Conservation (phyloP, 2,797 vertebrate genomes). For the Delichon dasypus region DNA sequence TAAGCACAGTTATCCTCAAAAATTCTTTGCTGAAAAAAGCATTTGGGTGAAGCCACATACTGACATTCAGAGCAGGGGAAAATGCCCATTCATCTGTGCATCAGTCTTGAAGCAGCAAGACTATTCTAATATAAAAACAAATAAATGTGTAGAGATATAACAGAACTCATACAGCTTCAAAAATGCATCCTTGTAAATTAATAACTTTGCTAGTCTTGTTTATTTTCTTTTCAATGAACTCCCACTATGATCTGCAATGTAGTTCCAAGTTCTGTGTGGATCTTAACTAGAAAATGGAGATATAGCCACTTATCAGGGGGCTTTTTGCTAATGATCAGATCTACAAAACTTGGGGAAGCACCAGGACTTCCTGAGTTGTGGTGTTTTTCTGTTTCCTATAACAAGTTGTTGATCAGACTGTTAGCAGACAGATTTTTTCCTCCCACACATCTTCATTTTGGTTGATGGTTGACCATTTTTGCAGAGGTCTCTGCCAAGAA, state of each 20-base stretch:
- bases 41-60: background rate
- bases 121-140: background rate
- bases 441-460: conserved; percentile 19
- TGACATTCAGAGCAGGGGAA: background rate
- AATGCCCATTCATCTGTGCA: background rate
- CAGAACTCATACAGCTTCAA: background rate
- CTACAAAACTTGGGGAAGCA: background rate
- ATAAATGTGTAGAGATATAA: background rate
- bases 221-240: background rate
- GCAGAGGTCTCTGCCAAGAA: background rate
- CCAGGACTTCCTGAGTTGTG: background rate
- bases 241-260: background rate
- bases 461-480: conserved; percentile 1
- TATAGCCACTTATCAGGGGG: background rate
- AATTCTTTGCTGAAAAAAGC: background rate
- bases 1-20: background rate
- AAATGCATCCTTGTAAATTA: background rate
- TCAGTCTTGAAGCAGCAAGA: background rate
- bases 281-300: background rate
- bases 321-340: background rate
- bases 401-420: conserved; percentile 35
- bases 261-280: background rate
- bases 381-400: conserved; percentile 23
- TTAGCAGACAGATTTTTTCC: conserved; percentile 43
- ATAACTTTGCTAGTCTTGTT: background rate